A percentile compares a stretch with the other conserved stretches of the same genome.
phyloP scores from a whole-genome alignment of 2,113 vertebrate species.

The Montifringilla adamsi region DNA sequence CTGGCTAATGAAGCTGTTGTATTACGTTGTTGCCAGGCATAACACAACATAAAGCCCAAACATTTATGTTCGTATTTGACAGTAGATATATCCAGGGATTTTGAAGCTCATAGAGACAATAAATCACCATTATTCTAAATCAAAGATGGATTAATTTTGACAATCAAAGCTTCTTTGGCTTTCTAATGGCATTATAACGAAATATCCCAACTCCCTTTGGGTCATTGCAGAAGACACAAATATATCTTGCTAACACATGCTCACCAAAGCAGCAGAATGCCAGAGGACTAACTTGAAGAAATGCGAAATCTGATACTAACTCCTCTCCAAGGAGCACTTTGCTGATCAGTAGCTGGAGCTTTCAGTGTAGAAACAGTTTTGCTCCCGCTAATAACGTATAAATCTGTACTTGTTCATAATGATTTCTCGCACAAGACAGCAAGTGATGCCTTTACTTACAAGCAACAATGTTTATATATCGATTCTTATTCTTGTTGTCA shows the following conservation, averaged over 20 bases:
- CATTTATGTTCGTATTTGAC: neutral
- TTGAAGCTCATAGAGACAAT: neutral
- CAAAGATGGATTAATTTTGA: conserved; percentile 34
- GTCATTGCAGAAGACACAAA: neutral
- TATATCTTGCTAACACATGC: neutral
- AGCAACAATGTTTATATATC: conserved; percentile 92
- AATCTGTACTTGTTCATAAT: neutral
- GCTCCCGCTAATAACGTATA: neutral
- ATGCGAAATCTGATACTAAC: neutral
- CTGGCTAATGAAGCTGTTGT: neutral
- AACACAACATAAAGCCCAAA: neutral
- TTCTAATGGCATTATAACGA: conserved; percentile 24
- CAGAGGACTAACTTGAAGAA: neutral
- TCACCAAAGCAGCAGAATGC: neutral
- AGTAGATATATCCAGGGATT: neutral
- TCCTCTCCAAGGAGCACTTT: neutral
- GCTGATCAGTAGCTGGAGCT: neutral
- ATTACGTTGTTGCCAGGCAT: neutral
- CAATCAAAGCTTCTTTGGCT: conserved; percentile 29
- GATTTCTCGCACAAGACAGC: neutral
- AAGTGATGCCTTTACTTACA: conserved; percentile 77
- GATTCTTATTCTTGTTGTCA: conserved; percentile 92
- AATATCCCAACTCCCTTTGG: neutral
- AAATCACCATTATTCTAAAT: conserved; percentile 1
- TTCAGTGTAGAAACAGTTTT: neutral